These are phyloP conservation scores for Empis livida DNA, from an alignment of 2,888 invertebrate species.

Conservation along the genomic window DNA sequence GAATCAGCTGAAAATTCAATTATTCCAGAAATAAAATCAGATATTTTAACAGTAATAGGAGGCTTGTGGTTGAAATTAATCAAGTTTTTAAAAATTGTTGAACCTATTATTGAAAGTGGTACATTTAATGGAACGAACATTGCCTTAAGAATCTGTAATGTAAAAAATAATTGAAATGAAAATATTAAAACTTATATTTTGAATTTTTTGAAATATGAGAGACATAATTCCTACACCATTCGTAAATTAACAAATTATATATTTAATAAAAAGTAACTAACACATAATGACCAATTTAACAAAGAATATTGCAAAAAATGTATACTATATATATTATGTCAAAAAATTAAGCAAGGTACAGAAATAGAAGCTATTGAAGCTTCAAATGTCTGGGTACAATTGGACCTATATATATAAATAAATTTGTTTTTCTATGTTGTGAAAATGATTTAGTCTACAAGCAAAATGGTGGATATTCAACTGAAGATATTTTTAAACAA, in stretches of 20 bases:
- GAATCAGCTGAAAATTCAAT: not conserved
- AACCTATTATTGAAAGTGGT: not conserved
- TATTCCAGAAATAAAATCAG: not conserved
- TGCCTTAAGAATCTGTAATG: not conserved
- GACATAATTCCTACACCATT: not conserved
- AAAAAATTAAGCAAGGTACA: constrained; percentile 34
- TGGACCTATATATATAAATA: constrained; percentile 58
- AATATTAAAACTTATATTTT: not conserved
- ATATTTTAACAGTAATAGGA: not conserved
- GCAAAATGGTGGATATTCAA: no score
- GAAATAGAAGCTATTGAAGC: constrained; percentile 47
- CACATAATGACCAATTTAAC: no score
- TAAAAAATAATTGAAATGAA: no score
- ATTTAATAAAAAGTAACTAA: not conserved
- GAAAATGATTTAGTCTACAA: constrained; percentile 16
- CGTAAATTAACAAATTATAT: not conserved
- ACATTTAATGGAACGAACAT: not conserved
- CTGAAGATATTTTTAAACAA: not conserved
- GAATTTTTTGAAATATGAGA: not conserved
- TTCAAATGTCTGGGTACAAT: constrained; percentile 49
- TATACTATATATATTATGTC: not conserved
- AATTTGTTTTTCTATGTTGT: constrained; percentile 51
- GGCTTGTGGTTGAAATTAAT: not conserved
- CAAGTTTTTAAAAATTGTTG: not conserved
- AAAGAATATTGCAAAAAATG: no score